phyloP scores from a whole-genome alignment of 2,888 invertebrate genomes.

The Serrognathus titanus region DNA sequence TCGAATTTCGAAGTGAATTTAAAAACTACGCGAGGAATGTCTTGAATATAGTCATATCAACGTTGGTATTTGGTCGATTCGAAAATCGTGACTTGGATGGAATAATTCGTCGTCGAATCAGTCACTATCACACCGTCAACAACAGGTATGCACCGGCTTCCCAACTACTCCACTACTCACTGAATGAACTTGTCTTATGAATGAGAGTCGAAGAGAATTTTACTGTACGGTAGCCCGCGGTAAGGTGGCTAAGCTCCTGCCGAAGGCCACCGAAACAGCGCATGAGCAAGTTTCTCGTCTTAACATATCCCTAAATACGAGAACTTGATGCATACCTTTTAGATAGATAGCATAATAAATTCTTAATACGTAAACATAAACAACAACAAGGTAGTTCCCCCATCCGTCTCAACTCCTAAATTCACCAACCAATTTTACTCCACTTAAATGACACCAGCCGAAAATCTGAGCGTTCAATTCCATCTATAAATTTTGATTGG shows the following conservation, averaged over 20 bases:
- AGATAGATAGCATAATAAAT: no score
- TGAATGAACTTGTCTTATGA: conserved; percentile 26
- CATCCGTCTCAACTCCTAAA: no score
- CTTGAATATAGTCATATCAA: not conserved
- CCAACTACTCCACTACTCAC: conserved; percentile 13
- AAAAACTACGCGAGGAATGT: not conserved
- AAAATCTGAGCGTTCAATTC: no score
- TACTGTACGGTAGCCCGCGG: conserved; percentile 15
- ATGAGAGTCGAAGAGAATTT: conserved; percentile 23
- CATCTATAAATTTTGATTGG: no score
- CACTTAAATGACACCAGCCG: no score
- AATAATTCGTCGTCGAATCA: conserved; percentile 5
- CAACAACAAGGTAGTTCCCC: no score
- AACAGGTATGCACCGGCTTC: conserved; percentile 13
- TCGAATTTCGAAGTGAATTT: no score
- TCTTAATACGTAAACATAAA: no score
- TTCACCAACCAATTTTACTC: no score
- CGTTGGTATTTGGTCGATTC: not conserved
- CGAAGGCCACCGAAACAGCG: conserved; percentile 18
- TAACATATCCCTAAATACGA: not conserved
- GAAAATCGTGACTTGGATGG: conserved; percentile 3
- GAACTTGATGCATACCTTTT: not conserved
- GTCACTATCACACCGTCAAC: conserved; percentile 15
- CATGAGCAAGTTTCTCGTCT: conserved; percentile 11
- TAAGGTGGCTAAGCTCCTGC: conserved; percentile 12